Evolutionary conservation across 2,888 invertebrate genomes (phyloP).

Genomic region (Herminia tarsipennalis): DNA sequence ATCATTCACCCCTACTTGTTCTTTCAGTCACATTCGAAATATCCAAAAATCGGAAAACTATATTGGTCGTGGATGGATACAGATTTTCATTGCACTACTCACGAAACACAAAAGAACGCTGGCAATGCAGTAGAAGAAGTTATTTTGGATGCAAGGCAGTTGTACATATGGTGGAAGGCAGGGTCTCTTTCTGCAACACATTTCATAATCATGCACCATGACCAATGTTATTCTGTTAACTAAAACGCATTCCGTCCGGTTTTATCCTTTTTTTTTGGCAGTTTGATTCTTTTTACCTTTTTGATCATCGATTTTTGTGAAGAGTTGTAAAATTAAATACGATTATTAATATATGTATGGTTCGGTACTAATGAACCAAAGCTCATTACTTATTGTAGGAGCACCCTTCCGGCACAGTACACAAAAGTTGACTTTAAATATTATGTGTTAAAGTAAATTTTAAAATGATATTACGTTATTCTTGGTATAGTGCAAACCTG

Average conservation of each 20-base stretch:
- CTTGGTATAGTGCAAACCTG: too few relatives aligned
- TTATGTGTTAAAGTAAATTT: too few relatives aligned
- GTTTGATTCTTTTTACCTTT: too few relatives aligned
- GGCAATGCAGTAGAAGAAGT: constrained; percentile 69
- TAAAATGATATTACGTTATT: too few relatives aligned
- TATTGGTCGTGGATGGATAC: constrained; percentile 64
- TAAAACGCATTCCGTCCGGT: neutral
- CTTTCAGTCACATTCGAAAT: constrained; percentile 40
- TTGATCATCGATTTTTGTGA: too few relatives aligned
- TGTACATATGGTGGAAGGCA: constrained; percentile 52
- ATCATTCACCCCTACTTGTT: neutral
- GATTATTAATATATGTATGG: too few relatives aligned
- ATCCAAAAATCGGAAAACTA: constrained; percentile 54
- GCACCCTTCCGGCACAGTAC: too few relatives aligned
- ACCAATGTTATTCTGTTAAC: constrained; percentile 1
- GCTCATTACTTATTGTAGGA: too few relatives aligned
- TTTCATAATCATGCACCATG: constrained; percentile 59
- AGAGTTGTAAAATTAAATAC: too few relatives aligned
- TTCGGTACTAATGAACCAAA: too few relatives aligned
- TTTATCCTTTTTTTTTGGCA: neutral
- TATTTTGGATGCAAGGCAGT: constrained; percentile 68
- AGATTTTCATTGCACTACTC: constrained; percentile 64
- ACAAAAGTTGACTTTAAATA: too few relatives aligned
- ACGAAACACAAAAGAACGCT: constrained; percentile 57
- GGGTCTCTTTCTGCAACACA: constrained; percentile 47